Conservation (phyloP, 1,140 invertebrate genomes). For the Hyles euphorbiae region DNA sequence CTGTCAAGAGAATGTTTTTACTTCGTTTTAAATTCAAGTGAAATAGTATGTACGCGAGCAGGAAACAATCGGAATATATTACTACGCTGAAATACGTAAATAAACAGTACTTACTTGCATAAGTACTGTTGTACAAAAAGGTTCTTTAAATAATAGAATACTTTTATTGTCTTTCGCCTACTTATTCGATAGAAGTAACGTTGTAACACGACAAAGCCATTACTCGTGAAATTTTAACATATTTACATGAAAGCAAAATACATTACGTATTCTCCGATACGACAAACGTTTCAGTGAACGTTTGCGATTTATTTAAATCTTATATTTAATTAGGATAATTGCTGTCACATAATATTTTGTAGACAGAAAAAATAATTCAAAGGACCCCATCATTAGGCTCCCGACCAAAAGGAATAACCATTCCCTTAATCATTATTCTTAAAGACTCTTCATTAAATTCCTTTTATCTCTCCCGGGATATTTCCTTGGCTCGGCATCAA, state of each 20-base stretch:
- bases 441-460: slow-evolving; percentile 75
- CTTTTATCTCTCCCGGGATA: slow-evolving; percentile 73
- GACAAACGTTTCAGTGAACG: no score
- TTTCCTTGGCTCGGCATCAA: slow-evolving; percentile 71
- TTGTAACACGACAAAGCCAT: slow-evolving; percentile 1
- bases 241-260: no score
- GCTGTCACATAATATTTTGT: slow-evolving; percentile 48
- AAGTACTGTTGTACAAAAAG: slow-evolving; percentile 1
- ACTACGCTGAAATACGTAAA: slow-evolving; percentile 4
- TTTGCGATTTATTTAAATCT: neutral
- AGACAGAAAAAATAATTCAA: slow-evolving; percentile 63
- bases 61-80: slow-evolving; percentile 3
- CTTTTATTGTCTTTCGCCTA: slow-evolving; percentile 8
- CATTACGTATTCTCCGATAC: no score
- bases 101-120: neutral
- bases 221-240: neutral
- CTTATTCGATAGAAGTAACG: neutral
- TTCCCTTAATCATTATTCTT: slow-evolving; percentile 75
- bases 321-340: slow-evolving; percentile 47
- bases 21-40: no score
- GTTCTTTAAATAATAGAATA: slow-evolving; percentile 9
- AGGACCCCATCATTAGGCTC: slow-evolving; percentile 66
- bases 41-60: neutral
- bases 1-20: no score
- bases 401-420: slow-evolving; percentile 70